phyloP scores from a whole-genome alignment of 2,113 vertebrate genomes.

The Strigops habroptila region DNA sequence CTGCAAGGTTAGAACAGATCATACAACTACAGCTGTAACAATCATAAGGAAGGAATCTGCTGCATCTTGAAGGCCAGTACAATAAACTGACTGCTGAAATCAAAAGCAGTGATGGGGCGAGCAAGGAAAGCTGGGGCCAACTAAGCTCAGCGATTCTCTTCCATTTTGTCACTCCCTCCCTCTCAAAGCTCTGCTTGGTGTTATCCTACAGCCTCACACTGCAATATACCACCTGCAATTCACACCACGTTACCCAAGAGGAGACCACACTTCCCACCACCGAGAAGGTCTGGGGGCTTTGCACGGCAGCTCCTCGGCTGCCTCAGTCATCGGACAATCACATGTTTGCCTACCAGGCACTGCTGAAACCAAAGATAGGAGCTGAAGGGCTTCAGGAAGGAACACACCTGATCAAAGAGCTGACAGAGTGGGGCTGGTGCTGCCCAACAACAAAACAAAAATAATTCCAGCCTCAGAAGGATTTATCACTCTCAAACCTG shows the following conservation, averaged over 20 bases:
- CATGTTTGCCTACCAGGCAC: background rate
- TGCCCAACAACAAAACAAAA: background rate
- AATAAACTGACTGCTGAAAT: background rate
- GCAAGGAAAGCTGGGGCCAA: background rate
- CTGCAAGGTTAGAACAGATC: background rate
- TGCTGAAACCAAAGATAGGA: background rate
- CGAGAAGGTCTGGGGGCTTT: background rate
- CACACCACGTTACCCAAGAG: background rate
- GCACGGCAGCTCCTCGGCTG: background rate
- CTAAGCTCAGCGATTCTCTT: background rate
- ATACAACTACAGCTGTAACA: background rate
- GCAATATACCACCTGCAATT: background rate
- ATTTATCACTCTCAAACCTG: background rate
- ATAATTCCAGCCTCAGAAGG: background rate
- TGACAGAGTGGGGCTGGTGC: background rate
- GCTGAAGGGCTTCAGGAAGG: background rate
- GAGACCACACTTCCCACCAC: accelerated
- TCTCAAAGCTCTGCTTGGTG: background rate
- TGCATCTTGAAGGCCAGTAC: background rate
- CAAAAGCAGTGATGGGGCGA: background rate
- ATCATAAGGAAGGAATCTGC: background rate
- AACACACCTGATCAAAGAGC: background rate
- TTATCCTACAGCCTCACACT: background rate
- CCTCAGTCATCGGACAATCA: background rate
- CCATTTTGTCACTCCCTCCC: background rate